phyloP scores from a whole-genome alignment of 2,797 vertebrate species.

The Micromesistius poutassou region DNA sequence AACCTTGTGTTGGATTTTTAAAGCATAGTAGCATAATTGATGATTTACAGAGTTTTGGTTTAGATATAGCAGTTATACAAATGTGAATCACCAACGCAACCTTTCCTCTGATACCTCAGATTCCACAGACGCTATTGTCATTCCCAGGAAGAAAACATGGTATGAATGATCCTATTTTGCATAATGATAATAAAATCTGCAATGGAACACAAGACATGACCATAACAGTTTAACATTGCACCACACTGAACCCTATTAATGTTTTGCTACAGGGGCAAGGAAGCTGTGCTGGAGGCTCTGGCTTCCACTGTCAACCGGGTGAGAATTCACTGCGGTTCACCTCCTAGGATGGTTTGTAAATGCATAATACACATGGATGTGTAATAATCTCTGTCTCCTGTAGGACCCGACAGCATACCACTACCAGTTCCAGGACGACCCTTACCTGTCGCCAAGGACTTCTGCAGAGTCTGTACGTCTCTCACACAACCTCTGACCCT shows the following conservation, averaged over 20 bases:
- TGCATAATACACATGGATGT: not conserved
- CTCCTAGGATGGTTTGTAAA: not conserved
- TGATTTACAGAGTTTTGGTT: not conserved
- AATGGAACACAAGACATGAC: not conserved
- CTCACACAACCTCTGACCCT: not conserved
- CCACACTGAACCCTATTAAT: not conserved
- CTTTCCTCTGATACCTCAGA: conserved; percentile 34
- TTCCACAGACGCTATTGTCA: conserved; percentile 71
- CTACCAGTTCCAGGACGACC: conserved; percentile 88
- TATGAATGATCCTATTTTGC: conserved; percentile 53
- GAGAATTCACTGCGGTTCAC: conserved; percentile 39
- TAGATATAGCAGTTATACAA: not conserved
- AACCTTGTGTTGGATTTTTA: not conserved
- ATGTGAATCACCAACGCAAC: not conserved
- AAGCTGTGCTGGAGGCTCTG: conserved; percentile 85
- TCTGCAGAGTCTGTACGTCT: conserved; percentile 76
- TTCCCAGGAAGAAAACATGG: conserved; percentile 91
- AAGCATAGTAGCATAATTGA: not conserved
- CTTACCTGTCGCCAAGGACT: conserved; percentile 82
- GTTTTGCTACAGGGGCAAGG: conserved; percentile 77
- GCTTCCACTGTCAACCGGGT: conserved; percentile 84
- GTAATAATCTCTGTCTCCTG: not conserved
- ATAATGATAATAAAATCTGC: not conserved
- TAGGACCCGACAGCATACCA: conserved; percentile 85
- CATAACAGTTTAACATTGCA: not conserved